Base-by-base conservation (phyloP, 2,113 vertebrate species). In the Hystrix brachyura region DNA sequence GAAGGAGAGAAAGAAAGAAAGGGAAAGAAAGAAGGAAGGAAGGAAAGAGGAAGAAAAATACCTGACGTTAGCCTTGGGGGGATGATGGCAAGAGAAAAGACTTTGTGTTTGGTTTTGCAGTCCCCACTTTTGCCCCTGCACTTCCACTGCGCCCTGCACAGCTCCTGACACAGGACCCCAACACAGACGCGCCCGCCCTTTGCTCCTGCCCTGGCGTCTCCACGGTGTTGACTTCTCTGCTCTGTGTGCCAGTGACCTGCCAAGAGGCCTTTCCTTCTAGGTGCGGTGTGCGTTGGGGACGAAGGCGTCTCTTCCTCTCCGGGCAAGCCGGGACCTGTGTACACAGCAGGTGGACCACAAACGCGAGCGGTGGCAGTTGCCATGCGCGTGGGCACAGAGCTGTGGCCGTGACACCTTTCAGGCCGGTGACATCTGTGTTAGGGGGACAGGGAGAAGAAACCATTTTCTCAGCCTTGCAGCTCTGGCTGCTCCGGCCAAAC, bases 401-500 rank as follows among this genome's bases (percentile, higher is more conserved):
- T 51, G 67, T 81, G 65, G 21, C 12, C 51, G 11, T 23, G 14
- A 67, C 19, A 17, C 43, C n/a, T 60, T n/a, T 83, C 19, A 12
- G 51, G 51, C 51, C 12, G 55, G 38, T 91, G 90, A 94, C 19
- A 67, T 92, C 83, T 43, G 21, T 46, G 69, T 91, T 94, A 92
- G 65, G 34, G 81, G 46, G 11, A 92, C 57, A 95, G 93, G 92
- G 21, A 91, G 90, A 86, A 92, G 84, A 92, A 94, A 88, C 48
- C 25, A 48, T 95, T 92, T 92, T 93, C 79, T 94, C 96, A 96
- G 88, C 69, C 57, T 87, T 81, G 25, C 29, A 69, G 25, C 80
- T 95, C 18, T 32, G 48, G 60, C 48, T 55, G 13, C 76, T 88
- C 46, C 51, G 80, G 94, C 97, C 97, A 95, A 98, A 94, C 96